Evolutionary conservation across 2,888 invertebrate species (phyloP).

Genomic region (Quadriops clusia): DNA sequence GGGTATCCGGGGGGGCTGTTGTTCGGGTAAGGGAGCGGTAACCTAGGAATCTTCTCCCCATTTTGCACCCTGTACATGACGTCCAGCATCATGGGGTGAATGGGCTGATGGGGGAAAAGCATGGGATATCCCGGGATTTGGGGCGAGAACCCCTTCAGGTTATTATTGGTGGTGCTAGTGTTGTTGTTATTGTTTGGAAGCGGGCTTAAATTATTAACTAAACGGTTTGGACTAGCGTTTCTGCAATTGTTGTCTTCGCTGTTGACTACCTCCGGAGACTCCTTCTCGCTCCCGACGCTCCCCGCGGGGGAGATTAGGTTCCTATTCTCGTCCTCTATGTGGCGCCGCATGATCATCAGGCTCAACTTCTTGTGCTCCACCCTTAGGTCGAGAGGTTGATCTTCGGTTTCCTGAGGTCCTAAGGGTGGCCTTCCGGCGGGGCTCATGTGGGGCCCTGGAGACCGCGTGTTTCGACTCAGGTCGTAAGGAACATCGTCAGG

Average conservation of each 20-base stretch:
- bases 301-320: conserved; percentile 59
- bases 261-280: conserved; percentile 24
- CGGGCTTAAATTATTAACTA: conserved; percentile 18
- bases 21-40: conserved; percentile 48
- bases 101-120: conserved; percentile 47
- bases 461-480: conserved; percentile 42
- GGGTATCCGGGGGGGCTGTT: conserved; percentile 38
- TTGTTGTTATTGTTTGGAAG: too few species aligned
- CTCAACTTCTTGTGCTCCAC: conserved; percentile 68
- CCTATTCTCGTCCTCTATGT: conserved; percentile 75
- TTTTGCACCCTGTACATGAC: conserved; percentile 52
- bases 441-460: conserved; percentile 44
- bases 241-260: too few species aligned
- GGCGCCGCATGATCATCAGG: conserved; percentile 35
- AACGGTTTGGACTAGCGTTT: conserved; percentile 24
- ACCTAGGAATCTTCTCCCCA: conserved; percentile 43
- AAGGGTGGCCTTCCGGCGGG: conserved; percentile 45
- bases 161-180: conserved; percentile 19
- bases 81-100: conserved; percentile 61
- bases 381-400: conserved; percentile 68
- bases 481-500: conserved; percentile 52
- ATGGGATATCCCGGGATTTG: conserved; percentile 37
- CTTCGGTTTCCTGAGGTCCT: conserved; percentile 34
- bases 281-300: conserved; percentile 28
- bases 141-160: conserved; percentile 30